phyloP scores from a whole-genome alignment of 2,113 vertebrate species.

The Antechinus flavipes region DNA sequence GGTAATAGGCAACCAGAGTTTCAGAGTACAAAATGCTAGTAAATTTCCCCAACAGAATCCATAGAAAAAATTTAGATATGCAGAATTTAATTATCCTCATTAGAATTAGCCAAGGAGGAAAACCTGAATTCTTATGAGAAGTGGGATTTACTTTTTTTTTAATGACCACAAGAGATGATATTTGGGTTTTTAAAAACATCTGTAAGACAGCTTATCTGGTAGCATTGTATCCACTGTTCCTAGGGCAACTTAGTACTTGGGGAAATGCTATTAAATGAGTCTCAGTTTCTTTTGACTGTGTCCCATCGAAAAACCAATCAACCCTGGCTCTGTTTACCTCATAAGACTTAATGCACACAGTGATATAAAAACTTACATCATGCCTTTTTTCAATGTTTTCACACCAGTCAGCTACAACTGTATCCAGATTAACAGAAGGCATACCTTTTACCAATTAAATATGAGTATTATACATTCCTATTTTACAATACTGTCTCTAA shows the following conservation, averaged over 20 bases:
- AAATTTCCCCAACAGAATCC: conserved; percentile 16
- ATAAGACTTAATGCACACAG: not conserved
- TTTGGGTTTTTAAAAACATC: conserved; percentile 2
- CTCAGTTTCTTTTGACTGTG: conserved; percentile 3
- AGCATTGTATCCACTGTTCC: not conserved
- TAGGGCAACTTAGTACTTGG: not conserved
- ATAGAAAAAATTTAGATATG: conserved; percentile 32
- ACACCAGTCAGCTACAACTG: not conserved
- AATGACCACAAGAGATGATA: conserved; percentile 13
- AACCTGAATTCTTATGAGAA: conserved; percentile 35
- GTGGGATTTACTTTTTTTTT: not conserved
- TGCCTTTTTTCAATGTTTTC: not conserved
- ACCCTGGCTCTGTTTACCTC: not conserved
- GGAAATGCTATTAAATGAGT: not conserved
- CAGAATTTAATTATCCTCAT: conserved; percentile 50
- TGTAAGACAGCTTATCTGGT: not conserved
- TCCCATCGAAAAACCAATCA: not conserved
- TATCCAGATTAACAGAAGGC: conserved; percentile 2
- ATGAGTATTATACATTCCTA: not conserved
- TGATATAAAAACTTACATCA: not conserved
- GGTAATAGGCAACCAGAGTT: conserved; percentile 13
- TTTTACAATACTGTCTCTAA: not conserved
- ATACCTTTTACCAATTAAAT: not conserved
- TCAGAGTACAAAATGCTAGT: conserved; percentile 12
- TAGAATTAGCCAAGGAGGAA: conserved; percentile 30